Percentiles rank a stretch among this genome's conserved stretches.
Conservation (phyloP, 2,797 vertebrate species). For the Silurus lanzhouensis region DNA sequence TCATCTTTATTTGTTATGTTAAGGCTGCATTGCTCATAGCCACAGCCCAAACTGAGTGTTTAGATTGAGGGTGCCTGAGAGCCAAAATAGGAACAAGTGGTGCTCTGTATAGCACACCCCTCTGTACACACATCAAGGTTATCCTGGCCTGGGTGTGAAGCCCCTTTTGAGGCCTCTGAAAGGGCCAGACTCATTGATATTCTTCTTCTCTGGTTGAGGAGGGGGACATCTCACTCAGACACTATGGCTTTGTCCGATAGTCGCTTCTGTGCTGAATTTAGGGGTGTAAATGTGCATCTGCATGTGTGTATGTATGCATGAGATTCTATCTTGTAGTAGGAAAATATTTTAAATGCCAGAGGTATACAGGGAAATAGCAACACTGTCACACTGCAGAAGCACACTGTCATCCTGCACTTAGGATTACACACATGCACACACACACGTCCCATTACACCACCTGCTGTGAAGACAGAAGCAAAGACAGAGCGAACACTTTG, state of each 20-base stretch:
- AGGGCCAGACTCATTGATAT: constrained; percentile 82
- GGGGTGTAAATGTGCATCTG: constrained; percentile 57
- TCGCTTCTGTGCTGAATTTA: constrained; percentile 65
- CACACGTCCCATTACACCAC: constrained; percentile 43
- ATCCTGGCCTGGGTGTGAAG: constrained; percentile 70
- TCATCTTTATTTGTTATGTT: constrained; percentile 25
- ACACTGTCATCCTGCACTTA: constrained; percentile 5
- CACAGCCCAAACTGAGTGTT: constrained; percentile 33
- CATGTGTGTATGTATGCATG: constrained; percentile 61
- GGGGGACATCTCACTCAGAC: constrained; percentile 74
- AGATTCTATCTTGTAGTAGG: neutral
- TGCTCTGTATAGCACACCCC: constrained; percentile 49
- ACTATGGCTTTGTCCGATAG: constrained; percentile 77
- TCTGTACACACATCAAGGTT: constrained; percentile 58
- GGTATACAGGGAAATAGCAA: constrained; percentile 2
- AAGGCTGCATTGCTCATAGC: constrained; percentile 22
- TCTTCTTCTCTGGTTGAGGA: constrained; percentile 72
- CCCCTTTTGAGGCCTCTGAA: constrained; percentile 77
- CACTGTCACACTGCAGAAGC: constrained; percentile 8
- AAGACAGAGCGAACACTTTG: constrained; percentile 13
- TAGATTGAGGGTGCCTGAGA: constrained; percentile 35
- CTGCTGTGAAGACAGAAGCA: constrained; percentile 35
- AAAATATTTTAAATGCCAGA: constrained; percentile 11
- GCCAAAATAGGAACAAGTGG: constrained; percentile 52
- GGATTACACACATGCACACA: constrained; percentile 15